Conservation (phyloP, 2,797 vertebrate genomes). For the Meriones psammophilus region DNA sequence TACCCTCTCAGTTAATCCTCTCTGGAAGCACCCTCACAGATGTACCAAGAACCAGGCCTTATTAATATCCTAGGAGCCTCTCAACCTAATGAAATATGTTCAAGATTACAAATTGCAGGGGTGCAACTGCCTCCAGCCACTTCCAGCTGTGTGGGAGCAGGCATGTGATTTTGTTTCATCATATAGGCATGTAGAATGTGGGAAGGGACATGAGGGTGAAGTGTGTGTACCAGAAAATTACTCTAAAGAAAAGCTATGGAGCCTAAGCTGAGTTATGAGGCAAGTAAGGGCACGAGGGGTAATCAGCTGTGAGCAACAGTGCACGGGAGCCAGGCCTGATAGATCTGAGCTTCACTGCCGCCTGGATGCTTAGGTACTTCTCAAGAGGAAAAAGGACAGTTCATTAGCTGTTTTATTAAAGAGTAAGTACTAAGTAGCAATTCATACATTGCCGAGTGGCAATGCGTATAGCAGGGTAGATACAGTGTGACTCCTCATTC, state of each 20-base stretch:
- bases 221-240: not conserved
- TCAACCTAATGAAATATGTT: not conserved
- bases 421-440: not conserved
- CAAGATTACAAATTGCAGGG: not conserved
- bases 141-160: not conserved
- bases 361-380: not conserved
- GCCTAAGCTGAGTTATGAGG: slow-evolving; percentile 5
- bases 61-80: not conserved
- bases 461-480: not conserved
- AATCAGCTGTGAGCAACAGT: not conserved
- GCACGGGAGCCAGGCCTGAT: not conserved
- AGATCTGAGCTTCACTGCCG: not conserved
- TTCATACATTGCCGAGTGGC: not conserved
- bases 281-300: not conserved
- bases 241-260: not conserved
- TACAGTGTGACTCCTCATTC: not conserved
- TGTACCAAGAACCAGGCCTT: not conserved
- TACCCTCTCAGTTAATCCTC: not conserved
- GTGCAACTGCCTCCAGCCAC: not conserved
- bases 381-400: not conserved
- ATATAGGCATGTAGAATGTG: not conserved
- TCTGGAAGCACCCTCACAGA: not conserved
- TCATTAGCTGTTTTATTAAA: not conserved
- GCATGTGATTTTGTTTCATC: not conserved
- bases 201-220: not conserved